Evolutionary conservation across 1,140 invertebrate genomes (phyloP).

Genomic region (Cydia strobilella): DNA sequence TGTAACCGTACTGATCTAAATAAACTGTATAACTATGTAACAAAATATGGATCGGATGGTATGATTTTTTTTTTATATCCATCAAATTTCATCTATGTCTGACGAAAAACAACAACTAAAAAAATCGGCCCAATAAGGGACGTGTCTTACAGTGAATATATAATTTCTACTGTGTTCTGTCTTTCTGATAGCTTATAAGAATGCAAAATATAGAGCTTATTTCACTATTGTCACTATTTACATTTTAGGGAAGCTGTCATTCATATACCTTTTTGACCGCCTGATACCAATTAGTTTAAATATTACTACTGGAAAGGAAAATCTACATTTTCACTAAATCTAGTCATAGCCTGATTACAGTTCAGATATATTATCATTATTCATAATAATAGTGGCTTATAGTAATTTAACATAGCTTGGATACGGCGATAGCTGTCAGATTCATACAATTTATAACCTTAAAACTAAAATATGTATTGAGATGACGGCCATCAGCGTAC

Average conservation of each 20-base stretch:
- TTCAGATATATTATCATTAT: not conserved
- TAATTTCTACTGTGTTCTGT: not conserved
- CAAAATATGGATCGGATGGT: too few species aligned
- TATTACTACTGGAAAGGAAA: not conserved
- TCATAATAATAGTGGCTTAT: not conserved
- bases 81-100: too few species aligned
- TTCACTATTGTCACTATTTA: not conserved
- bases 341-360: not conserved
- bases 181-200: not conserved
- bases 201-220: not conserved
- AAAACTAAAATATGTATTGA: too few species aligned
- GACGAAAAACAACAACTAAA: too few species aligned
- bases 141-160: not conserved
- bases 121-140: too few species aligned
- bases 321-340: not conserved
- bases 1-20: too few species aligned
- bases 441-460: too few species aligned
- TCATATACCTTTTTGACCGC: not conserved
- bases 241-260: not conserved
- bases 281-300: not conserved
- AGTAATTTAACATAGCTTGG: too few species aligned
- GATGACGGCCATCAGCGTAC: too few species aligned
- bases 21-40: too few species aligned
- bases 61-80: too few species aligned
- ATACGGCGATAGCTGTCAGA: too few species aligned